These are phyloP conservation scores for Limonius californicus DNA, from an alignment of 1,140 invertebrate genomes.

Conservation along the genomic window DNA sequence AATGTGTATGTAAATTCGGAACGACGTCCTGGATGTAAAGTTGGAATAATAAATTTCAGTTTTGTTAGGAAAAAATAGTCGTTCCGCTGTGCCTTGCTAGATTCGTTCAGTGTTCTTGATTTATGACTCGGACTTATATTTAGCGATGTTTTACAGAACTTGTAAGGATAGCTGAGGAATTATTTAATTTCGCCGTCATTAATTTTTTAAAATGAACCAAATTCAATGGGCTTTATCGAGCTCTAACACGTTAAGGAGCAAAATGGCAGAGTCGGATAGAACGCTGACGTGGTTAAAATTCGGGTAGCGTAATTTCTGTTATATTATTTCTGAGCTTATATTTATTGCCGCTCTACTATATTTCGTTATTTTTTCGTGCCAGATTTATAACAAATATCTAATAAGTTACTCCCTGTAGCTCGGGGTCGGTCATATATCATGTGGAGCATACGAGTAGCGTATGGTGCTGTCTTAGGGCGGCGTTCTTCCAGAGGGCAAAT, in stretches of 20 bases:
- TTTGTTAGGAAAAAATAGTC: background rate
- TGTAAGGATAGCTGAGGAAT: too few species aligned
- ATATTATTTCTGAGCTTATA: slow-evolving; percentile 22
- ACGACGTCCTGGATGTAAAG: background rate
- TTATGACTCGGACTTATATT: background rate
- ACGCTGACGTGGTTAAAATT: too few species aligned
- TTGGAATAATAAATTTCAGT: slow-evolving; percentile 10
- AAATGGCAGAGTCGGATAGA: too few species aligned
- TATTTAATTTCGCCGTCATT: too few species aligned
- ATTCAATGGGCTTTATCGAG: too few species aligned
- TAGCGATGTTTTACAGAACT: too few species aligned
- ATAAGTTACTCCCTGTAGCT: slow-evolving; percentile 25
- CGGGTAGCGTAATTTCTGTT: slow-evolving; percentile 15
- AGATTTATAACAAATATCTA: slow-evolving; percentile 28
- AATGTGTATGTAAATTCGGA: slow-evolving; percentile 2
- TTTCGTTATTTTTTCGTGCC: slow-evolving; percentile 19
- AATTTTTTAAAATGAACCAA: too few species aligned
- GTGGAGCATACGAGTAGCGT: slow-evolving; percentile 11
- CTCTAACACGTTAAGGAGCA: too few species aligned
- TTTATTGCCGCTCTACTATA: slow-evolving; percentile 21
- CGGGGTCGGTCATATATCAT: slow-evolving; percentile 21
- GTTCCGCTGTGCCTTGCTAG: background rate
- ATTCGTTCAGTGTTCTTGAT: background rate
- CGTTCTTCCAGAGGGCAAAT: slow-evolving; percentile 5
- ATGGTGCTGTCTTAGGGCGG: slow-evolving; percentile 7